Conservation (phyloP, 2,888 invertebrate species). For the Acronicta psi region DNA sequence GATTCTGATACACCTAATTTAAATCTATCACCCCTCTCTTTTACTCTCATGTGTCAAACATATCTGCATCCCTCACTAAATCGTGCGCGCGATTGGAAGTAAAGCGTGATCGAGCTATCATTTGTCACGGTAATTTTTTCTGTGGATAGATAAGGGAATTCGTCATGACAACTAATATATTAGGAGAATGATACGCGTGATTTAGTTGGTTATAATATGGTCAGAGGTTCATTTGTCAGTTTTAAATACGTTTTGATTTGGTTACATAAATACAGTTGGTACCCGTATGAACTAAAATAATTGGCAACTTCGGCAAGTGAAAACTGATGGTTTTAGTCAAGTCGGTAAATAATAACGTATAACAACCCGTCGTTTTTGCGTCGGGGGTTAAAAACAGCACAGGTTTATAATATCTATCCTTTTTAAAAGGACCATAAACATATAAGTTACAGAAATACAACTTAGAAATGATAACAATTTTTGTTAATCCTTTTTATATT, state of each 20-base stretch:
- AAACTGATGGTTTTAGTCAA: too few relatives aligned
- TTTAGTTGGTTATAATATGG: conserved; percentile 20
- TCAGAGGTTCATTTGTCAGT: conserved; percentile 21
- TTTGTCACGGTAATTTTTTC: conserved; percentile 81
- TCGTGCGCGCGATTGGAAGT: conserved; percentile 60
- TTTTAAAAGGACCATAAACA: too few relatives aligned
- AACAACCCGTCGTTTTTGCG: too few relatives aligned
- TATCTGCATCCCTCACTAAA: conserved; percentile 54
- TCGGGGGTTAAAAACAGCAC: too few relatives aligned
- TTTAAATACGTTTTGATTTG: conserved; percentile 3
- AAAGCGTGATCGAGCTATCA: conserved; percentile 70
- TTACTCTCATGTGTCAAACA: conserved; percentile 33
- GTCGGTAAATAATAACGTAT: too few relatives aligned
- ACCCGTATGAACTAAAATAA: too few relatives aligned
- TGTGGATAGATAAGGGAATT: conserved; percentile 75
- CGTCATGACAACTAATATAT: conserved; percentile 78
- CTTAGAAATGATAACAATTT: too few relatives aligned
- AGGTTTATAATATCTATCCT: too few relatives aligned
- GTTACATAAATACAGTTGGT: conserved; percentile 14
- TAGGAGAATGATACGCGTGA: conserved; percentile 65
- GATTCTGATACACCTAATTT: conserved; percentile 83
- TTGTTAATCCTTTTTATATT: too few relatives aligned
- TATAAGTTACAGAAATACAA: too few relatives aligned
- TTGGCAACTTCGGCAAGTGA: too few relatives aligned
- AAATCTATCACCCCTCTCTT: conserved; percentile 66